Base-by-base conservation (phyloP, 2,797 vertebrate genomes). In the Sebastes dallii region DNA sequence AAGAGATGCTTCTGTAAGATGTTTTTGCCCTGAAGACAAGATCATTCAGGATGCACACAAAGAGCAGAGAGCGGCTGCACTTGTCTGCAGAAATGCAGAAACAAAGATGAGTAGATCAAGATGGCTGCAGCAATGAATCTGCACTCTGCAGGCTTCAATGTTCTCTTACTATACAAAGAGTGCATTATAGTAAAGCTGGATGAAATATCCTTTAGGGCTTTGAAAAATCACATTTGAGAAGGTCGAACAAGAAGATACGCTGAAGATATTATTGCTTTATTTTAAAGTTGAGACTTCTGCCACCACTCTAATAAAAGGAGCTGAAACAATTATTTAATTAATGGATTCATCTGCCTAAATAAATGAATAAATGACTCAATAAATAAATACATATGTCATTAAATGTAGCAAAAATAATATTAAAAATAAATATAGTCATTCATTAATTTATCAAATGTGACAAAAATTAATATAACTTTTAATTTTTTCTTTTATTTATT, bases 21-120 rank as follows among this genome's bases (percentile, higher is more conserved):
- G 36, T 39, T 13, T 20, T 24, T 50, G 78, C 76, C 80, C 73
- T 7, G 1, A 74, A 78, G 84, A 76, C 59, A 34, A 66, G 11
- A 60, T 70, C 64, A 34, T 50, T 80, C 55, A 78, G 16, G 42
- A 13, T 32, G 10, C 8, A 2, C 39, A 52, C 67, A 72, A 50
- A 75, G 70, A 74, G 74, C n/a, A 25, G 1, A 68, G 24, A 12
- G 30, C 6, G 46, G 58, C 24, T 20, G 59, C 72, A 36, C 30
- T 46, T 10, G 56, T 56, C 36, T 71, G 36, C 1, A 25, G 30
- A 72, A 58, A 50, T 20, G 60, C 4, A 7, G 73, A 66, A 67
- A 70, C 18, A 65, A 69, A 29, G 29, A 55, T 10, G 73, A 70
- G 50, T 6, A 25, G 54, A 55, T 18, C 3, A n/a, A 46, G 18